phyloP scores from a whole-genome alignment of 1,140 invertebrate genomes.

The Onthophagus taurus region DNA sequence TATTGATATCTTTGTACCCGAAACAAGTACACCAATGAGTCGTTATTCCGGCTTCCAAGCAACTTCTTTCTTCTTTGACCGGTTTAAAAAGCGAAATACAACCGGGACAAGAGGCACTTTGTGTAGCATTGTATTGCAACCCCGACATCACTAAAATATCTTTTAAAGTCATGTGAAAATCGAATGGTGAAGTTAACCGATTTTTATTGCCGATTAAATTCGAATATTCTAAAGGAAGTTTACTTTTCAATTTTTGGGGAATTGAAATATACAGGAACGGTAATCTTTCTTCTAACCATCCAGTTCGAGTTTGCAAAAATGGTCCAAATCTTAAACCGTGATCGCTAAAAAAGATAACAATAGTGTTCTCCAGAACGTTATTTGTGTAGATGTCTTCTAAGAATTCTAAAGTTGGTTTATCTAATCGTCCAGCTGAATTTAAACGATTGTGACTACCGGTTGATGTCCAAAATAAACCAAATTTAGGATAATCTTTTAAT shows the following conservation, averaged over 20 bases:
- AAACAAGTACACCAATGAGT: conserved; percentile 73
- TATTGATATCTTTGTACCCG: conserved; percentile 38
- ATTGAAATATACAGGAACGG: conserved; percentile 68
- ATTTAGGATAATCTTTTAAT: conserved; percentile 47
- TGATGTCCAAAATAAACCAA: conserved; percentile 63
- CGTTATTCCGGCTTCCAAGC: conserved; percentile 57
- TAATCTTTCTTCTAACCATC: conserved; percentile 75
- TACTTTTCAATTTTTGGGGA: conserved; percentile 54
- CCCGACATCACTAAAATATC: conserved; percentile 39
- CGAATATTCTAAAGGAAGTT: conserved; percentile 44
- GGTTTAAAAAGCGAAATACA: conserved; percentile 60
- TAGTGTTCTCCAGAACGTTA: conserved; percentile 46
- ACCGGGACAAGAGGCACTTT: conserved; percentile 45
- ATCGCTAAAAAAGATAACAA: conserved; percentile 68
- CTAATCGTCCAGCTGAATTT: conserved; percentile 49
- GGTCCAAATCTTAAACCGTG: conserved; percentile 75
- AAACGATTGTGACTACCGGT: conserved; percentile 51
- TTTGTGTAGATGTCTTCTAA: conserved; percentile 35
- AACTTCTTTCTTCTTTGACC: conserved; percentile 56
- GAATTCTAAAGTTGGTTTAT: conserved; percentile 42
- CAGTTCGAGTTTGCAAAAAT: conserved; percentile 57
- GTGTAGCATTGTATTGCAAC: conserved; percentile 35
- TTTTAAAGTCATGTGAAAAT: conserved; percentile 55
- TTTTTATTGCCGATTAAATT: conserved; percentile 56
- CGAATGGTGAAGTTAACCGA: conserved; percentile 61